Evolutionary conservation across 2,113 vertebrate genomes (phyloP), one percentile per base, ranked within the genome.

Genomic region (Aviceda subcristata): DNA sequence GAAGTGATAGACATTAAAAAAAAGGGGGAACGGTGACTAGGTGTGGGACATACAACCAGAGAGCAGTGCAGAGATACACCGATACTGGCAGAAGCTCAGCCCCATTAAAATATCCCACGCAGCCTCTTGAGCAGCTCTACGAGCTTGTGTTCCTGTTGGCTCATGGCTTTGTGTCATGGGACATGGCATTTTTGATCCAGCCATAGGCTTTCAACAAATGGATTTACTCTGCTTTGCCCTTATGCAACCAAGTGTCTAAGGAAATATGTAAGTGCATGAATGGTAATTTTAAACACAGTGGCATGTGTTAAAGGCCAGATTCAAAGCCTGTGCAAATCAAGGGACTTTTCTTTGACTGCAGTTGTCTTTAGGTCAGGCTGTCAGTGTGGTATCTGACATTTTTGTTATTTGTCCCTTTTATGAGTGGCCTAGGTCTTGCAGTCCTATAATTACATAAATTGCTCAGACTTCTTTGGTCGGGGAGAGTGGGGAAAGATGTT

Each of bases 401-500:
- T 53, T 16, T 69, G 7, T 24, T 72, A 24, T 45, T 90, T 74
- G 18, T 20, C 26, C 7, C 66, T 90, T 69, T 32, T n/a, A n/a
- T 30, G 12, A 50, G 21, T 59, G 24, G 3, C 10, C 32, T 11
- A 9, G 3, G 10, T 68, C 18, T 10, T 30, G 13, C 4, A 13
- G 9, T 57, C 23, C 26, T 27, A 46, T 57, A 66, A 32, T 43
- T 38, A 15, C 23, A 51, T 11, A 5, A 60, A 69, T 30, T 57
- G 6, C 12, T 85, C 30, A 43, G 11, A 67, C 66, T 86, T 94
- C 56, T 11, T 26, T 59, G 26, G 7, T 0, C 0, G 1, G 9
- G 6, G 17, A 46, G 12, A n/a, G 9, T 3, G 4, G 5, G 7
- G 27, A 57, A 41, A 34, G 12, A 50, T 0, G 3, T 48, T 68